Conservation (phyloP, 2,888 invertebrate genomes). For the Girardia tigrina region DNA sequence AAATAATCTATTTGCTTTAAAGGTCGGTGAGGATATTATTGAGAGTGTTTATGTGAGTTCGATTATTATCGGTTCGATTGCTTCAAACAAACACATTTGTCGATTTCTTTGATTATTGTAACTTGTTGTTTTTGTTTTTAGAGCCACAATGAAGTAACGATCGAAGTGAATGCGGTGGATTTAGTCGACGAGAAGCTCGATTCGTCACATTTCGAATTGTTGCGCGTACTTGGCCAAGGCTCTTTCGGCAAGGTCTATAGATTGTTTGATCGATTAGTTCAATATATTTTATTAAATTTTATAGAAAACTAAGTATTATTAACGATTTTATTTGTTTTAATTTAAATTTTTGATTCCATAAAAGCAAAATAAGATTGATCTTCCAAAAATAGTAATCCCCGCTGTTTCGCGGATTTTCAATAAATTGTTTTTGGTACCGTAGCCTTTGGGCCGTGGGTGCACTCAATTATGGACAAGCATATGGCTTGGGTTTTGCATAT, state of each 20-base stretch:
- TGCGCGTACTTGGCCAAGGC: slow-evolving; percentile 84
- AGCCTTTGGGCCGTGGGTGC: too few species aligned
- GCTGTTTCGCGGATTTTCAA: too few species aligned
- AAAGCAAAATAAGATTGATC: too few species aligned
- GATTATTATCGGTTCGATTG: not conserved
- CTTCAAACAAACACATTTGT: not conserved
- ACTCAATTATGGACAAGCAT: too few species aligned
- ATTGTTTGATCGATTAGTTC: too few species aligned
- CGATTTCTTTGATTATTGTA: not conserved
- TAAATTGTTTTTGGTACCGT: too few species aligned
- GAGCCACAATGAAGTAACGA: not conserved
- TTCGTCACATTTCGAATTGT: slow-evolving; percentile 65
- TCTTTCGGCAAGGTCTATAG: slow-evolving; percentile 79
- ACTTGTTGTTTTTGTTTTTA: not conserved
- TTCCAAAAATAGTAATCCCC: too few species aligned
- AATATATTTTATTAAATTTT: too few species aligned
- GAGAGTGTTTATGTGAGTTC: not conserved
- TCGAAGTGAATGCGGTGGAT: slow-evolving; percentile 25
- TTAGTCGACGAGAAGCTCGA: slow-evolving; percentile 25
- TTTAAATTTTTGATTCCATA: too few species aligned
- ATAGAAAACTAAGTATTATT: too few species aligned
- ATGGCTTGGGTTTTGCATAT: too few species aligned
- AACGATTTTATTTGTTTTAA: too few species aligned
- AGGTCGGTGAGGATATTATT: not conserved
- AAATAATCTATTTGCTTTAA: not conserved